Evolutionary conservation across 2,113 vertebrate species (phyloP).

Genomic region (Suncus etruscus): DNA sequence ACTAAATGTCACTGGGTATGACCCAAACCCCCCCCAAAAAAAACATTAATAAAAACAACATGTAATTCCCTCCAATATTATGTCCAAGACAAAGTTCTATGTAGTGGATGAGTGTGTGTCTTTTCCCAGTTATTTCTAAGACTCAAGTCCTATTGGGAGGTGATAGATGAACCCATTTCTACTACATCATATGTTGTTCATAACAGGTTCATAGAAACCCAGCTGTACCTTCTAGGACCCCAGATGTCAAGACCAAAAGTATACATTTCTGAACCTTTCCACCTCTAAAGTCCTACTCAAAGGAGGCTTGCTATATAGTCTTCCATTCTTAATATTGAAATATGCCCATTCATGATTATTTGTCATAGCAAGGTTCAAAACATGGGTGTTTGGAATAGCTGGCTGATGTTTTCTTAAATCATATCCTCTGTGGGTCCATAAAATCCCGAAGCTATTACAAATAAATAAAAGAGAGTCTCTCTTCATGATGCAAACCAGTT

Average conservation of each 20-base stretch:
- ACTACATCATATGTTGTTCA: constrained; percentile 71
- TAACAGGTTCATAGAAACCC: constrained; percentile 65
- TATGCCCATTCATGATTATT: constrained; percentile 79
- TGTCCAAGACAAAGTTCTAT: constrained; percentile 63
- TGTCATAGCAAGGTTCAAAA: constrained; percentile 79
- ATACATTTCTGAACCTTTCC: constrained; percentile 63
- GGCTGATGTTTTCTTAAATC: constrained; percentile 89
- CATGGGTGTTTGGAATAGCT: constrained; percentile 84
- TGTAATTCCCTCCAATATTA: constrained; percentile 66
- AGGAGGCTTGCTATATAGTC: not conserved
- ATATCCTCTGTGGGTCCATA: constrained; percentile 86
- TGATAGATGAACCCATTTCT: constrained; percentile 38
- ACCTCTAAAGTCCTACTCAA: constrained; percentile 62
- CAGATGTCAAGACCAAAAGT: constrained; percentile 69
- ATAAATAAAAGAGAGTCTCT: constrained; percentile 89
- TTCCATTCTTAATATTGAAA: constrained; percentile 77
- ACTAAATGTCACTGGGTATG: no score
- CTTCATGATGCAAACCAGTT: constrained; percentile 89
- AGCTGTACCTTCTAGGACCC: constrained; percentile 63
- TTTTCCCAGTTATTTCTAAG: constrained; percentile 66
- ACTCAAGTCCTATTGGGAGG: constrained; percentile 58
- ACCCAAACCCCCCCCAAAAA: constrained; percentile 29
- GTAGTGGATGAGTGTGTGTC: constrained; percentile 27
- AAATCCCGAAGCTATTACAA: constrained; percentile 89
- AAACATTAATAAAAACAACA: constrained; percentile 67